A percentile compares a stretch with the other conserved stretches of the same genome.
Conservation (phyloP, 2,797 vertebrate species). For the Ataeniobius toweri region DNA sequence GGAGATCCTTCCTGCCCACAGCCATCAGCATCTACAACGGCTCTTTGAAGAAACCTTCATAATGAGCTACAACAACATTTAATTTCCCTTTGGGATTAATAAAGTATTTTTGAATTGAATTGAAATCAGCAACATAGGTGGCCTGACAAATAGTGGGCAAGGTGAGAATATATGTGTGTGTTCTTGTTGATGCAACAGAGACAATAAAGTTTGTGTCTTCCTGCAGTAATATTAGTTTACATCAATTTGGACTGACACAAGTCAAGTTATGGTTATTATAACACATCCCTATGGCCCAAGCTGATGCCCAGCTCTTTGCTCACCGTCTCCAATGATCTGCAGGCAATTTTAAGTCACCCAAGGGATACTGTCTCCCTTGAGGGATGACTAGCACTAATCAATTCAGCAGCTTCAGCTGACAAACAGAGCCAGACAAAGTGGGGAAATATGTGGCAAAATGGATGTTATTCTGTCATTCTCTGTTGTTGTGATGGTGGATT, state of each 20-base stretch:
- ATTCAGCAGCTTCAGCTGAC: slow-evolving; percentile 57
- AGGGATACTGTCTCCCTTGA: slow-evolving; percentile 27
- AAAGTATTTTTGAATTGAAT: too few relatives aligned
- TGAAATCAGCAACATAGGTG: neutral
- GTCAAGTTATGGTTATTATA: slow-evolving; percentile 33
- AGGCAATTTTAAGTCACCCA: slow-evolving; percentile 39
- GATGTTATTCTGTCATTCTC: slow-evolving; percentile 46
- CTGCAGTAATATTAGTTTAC: slow-evolving; percentile 35
- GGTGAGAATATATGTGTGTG: neutral
- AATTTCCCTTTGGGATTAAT: too few relatives aligned
- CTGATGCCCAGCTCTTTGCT: slow-evolving; percentile 31
- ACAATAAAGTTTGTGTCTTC: slow-evolving; percentile 25
- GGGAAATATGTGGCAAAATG: slow-evolving; percentile 43
- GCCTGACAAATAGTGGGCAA: neutral
- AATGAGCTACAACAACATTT: too few relatives aligned
- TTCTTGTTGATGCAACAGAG: neutral
- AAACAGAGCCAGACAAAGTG: slow-evolving; percentile 47
- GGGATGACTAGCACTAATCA: slow-evolving; percentile 67
- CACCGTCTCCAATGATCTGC: slow-evolving; percentile 46
- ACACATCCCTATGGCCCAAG: slow-evolving; percentile 25
- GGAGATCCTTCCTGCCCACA: too few relatives aligned
- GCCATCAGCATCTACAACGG: too few relatives aligned
- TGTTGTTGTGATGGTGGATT: slow-evolving; percentile 58
- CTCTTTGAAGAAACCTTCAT: too few relatives aligned
- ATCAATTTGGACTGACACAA: slow-evolving; percentile 30